Percentiles rank a stretch among this genome's conserved stretches.
Evolutionary conservation across 2,113 vertebrate species (phyloP).

Genomic region (Emydura subglobosa): DNA sequence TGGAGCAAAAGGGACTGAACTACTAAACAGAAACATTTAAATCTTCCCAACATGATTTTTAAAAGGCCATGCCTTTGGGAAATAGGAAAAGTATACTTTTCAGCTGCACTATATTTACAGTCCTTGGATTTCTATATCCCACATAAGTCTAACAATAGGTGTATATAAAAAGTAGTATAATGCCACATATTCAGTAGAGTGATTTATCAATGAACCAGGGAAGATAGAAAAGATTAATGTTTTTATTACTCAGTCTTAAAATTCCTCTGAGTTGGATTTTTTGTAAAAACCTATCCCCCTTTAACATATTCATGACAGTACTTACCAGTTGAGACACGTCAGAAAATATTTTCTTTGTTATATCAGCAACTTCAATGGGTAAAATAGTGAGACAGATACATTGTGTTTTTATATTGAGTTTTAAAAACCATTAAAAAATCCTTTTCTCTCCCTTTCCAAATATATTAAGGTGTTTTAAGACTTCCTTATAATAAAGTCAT

Average conservation of each 20-base stretch:
- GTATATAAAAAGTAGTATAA: not conserved
- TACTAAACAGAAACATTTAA: slow-evolving; percentile 59
- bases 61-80: slow-evolving; percentile 40
- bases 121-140: slow-evolving; percentile 8
- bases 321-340: slow-evolving; percentile 48
- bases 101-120: not conserved
- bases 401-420: slow-evolving; percentile 37
- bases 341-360: slow-evolving; percentile 48
- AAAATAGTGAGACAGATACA: slow-evolving; percentile 31
- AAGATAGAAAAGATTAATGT: slow-evolving; percentile 43
- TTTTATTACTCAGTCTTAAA: slow-evolving; percentile 33
- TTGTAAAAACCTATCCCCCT: slow-evolving; percentile 39
- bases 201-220: slow-evolving; percentile 14
- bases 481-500: not conserved
- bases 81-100: not conserved
- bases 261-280: slow-evolving; percentile 36
- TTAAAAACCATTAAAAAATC: slow-evolving; percentile 11
- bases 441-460: not conserved
- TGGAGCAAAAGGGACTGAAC: slow-evolving; percentile 18
- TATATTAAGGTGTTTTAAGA: not conserved
- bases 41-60: slow-evolving; percentile 37
- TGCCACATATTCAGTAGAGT: slow-evolving; percentile 46
- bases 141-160: not conserved
- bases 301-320: slow-evolving; percentile 46
- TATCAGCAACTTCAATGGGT: slow-evolving; percentile 30